Base-by-base conservation (phyloP, 23 tunicate species). In the Ciona savignyi region DNA sequence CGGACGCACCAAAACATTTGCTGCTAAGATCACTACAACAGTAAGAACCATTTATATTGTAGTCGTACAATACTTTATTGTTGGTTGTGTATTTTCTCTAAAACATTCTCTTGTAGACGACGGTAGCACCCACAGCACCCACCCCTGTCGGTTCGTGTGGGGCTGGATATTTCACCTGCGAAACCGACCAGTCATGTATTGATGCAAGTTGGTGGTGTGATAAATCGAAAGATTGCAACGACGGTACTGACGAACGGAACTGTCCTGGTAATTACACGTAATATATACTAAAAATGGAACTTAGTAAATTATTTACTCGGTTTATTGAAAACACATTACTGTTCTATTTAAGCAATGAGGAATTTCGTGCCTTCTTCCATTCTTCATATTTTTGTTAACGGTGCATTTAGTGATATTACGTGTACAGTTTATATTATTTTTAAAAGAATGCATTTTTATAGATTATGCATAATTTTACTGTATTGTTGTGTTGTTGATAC, bases 201-300 rank as follows among this genome's bases (percentile, higher is more conserved):
- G 51, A 71, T 19, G 68, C 48, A 29, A 19, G 25, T 22, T 29
- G 48, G 64, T 81, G 86, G 86, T 81, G 86, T 30, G 73, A 81
- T 48, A 67, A 30, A 49, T 42, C 21, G 22, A 62, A 76, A 20
- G 79, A 81, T 67, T 81, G 86, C 72, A 25, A n/a, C 11, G 86
- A 81, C 34, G 79, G 74, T 11, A 74, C 76, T 2, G 86, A 81
- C 60, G 86, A 81, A 32, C 48, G 80, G 66, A 56, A 56, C n/a
- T 81, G 86, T 1, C 86, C 79, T 4, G 86, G 86, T 81, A 60
- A 27, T 60, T 20, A n/a, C n/a, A n/a, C n/a, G n/a, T n/a, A n/a
- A n/a, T n/a, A n/a, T n/a, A n/a, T n/a, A n/a, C n/a, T n/a, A n/a
- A n/a, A n/a, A n/a, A n/a, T n/a, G n/a, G n/a, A n/a, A n/a, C n/a